A percentile compares a stretch with the other conserved stretches of the same genome.
Conservation (phyloP, 2,888 invertebrate species). For the Argynnis bischoffii region DNA sequence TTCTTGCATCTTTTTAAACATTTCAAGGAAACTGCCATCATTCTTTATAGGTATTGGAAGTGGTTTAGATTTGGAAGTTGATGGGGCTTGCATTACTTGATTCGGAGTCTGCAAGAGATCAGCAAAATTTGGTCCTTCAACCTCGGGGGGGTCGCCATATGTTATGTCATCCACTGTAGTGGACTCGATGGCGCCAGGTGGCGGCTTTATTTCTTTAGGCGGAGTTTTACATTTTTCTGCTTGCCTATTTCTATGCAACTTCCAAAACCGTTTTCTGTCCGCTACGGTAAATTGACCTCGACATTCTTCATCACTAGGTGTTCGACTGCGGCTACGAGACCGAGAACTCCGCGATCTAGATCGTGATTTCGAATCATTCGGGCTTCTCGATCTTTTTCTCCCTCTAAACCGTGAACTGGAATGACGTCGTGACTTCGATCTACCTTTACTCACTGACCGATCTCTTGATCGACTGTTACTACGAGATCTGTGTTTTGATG, state of each 20-base stretch:
- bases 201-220: slow-evolving; percentile 66
- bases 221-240: slow-evolving; percentile 57
- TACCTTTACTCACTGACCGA: slow-evolving; percentile 47
- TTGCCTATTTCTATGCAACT: slow-evolving; percentile 62
- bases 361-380: slow-evolving; percentile 56
- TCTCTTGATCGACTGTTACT: slow-evolving; percentile 56
- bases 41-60: slow-evolving; percentile 89
- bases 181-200: slow-evolving; percentile 68
- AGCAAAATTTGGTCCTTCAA: slow-evolving; percentile 75
- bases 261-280: slow-evolving; percentile 75
- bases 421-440: slow-evolving; percentile 43
- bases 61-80: slow-evolving; percentile 75
- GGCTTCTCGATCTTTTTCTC: slow-evolving; percentile 48
- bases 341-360: slow-evolving; percentile 53
- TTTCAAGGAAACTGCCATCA: slow-evolving; percentile 94
- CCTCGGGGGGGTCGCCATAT: slow-evolving; percentile 74
- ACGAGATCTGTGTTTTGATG: slow-evolving; percentile 53
- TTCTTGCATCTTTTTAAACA: slow-evolving; percentile 95
- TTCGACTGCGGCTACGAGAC: slow-evolving; percentile 55
- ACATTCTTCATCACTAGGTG: slow-evolving; percentile 67
- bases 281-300: slow-evolving; percentile 76
- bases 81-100: slow-evolving; percentile 56
- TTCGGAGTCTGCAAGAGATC: slow-evolving; percentile 60
- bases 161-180: slow-evolving; percentile 64
- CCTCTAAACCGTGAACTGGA: slow-evolving; percentile 45